These are phyloP conservation scores for Nasonia longicornis DNA, from an alignment of 1,140 invertebrate species.

Conservation along the genomic window DNA sequence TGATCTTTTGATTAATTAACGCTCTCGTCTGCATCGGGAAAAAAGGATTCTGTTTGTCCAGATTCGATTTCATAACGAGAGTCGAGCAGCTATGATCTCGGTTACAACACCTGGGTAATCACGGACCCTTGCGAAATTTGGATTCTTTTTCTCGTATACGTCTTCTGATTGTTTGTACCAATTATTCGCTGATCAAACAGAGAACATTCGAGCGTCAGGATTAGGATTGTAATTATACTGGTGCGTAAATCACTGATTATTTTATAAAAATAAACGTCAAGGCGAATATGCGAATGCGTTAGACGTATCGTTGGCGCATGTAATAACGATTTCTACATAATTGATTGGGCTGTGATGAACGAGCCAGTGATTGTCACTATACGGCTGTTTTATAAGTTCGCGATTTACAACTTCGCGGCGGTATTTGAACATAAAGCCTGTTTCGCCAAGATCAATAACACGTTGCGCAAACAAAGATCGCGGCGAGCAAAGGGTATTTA, in stretches of 20 bases:
- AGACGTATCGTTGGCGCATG: neutral
- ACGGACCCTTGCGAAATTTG: conserved; percentile 10
- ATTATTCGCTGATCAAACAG: neutral
- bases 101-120: conserved; percentile 20
- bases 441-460: neutral
- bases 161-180: neutral
- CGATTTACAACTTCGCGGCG: neutral
- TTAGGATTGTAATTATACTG: neutral
- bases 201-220: neutral
- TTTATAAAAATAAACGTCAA: neutral
- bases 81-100: neutral
- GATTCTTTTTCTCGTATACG: neutral
- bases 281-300: neutral
- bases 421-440: neutral
- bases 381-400: neutral
- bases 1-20: neutral
- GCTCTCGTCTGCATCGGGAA: too few species aligned
- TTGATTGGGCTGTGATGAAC: neutral
- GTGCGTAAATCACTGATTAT: neutral
- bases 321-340: neutral
- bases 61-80: conserved; percentile 21
- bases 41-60: neutral
- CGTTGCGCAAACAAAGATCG: neutral
- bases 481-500: neutral
- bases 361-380: neutral